Base-by-base conservation (phyloP, 1,140 invertebrate genomes). In the Dendrolimus kikuchii region DNA sequence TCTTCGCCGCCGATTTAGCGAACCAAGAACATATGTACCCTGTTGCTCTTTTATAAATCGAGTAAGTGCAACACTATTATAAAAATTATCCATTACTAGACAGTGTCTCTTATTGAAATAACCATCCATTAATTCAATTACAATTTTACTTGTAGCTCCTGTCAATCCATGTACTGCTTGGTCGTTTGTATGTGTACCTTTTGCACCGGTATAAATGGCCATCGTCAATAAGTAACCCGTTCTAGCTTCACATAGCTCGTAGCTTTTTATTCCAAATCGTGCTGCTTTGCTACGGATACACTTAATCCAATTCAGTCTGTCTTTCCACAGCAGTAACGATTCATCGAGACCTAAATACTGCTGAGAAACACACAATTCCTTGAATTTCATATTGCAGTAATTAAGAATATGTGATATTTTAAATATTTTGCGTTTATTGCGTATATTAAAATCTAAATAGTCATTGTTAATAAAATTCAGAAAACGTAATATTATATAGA, bases 301-400 rank as follows among this genome's bases (percentile, higher is more conserved):
- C 42, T 67, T 62, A 3, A 53, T 51, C 62, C 60, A 67, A 40
- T 46, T 59, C 42, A 71, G 45, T 36, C 52, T 44, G 4, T 62
- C 68, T 46, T 71, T 65, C 58, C 57, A 70, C 23, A 62, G 54
- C 45, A 70, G 45, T 23, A 70, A 50, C 9, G 57, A 64, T 52
- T 70, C 64, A 42, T 67, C 64, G 38, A 70, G 9, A 46, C 45
- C 57, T 23, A 67, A 23, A 8, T 55, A 40, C 43, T 47, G 46
- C 5, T 40, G 37, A 44, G 60, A 60, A 7, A 43, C 50, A 41
- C 65, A 68, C 6, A 68, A 46, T 10, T 51, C 46, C 37, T 40
- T 8, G 52, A 66, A 68, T 51, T 58, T 64, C 23, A 45, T n/a
- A 47, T 66, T 68, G 36, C 60, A 59, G 48, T 71, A 59, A n/a